These are phyloP conservation scores for Caenorhabditis japonica DNA, from an alignment of 2,888 invertebrate genomes.

Conservation along the genomic window DNA sequence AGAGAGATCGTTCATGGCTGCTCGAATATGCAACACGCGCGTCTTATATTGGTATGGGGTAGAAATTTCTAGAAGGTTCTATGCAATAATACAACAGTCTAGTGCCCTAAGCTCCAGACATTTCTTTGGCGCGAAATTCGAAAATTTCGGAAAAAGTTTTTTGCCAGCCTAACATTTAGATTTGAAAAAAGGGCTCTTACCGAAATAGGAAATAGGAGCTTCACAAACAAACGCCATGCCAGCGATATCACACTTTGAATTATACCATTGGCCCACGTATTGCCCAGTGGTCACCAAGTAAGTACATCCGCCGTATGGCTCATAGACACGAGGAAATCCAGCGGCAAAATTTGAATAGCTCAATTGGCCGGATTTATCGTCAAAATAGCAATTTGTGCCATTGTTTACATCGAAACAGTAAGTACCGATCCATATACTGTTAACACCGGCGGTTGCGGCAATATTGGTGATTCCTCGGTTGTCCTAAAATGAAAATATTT, in stretches of 20 bases:
- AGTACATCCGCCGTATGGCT: constrained; percentile 5
- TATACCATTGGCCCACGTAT: constrained; percentile 4
- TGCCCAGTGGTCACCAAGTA: constrained; percentile 2
- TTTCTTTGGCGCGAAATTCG: too few species aligned
- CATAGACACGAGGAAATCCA: too few species aligned
- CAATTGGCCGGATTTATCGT: constrained; percentile 9
- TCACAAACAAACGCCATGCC: constrained; percentile 14
- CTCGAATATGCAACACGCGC: too few species aligned
- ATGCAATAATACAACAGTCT: too few species aligned
- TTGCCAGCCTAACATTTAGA: too few species aligned
- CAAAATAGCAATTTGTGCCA: constrained; percentile 9
- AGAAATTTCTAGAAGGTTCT: too few species aligned
- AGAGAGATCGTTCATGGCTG: too few species aligned
- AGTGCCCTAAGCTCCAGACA: too few species aligned
- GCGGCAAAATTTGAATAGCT: constrained; percentile 1
- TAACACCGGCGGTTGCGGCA: constrained; percentile 8
- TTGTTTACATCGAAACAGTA: constrained; percentile 15
- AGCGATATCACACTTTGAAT: constrained; percentile 10
- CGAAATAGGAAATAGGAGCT: neutral
- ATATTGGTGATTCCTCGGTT: constrained; percentile 7
- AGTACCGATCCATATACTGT: constrained; percentile 9
- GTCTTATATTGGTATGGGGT: too few species aligned
- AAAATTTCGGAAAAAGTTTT: too few species aligned
- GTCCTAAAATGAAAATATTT: neutral
- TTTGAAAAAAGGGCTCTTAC: too few species aligned